Evolutionary conservation across 1,140 invertebrate genomes (phyloP).

Genomic region (Carcinoscorpius rotundicauda): DNA sequence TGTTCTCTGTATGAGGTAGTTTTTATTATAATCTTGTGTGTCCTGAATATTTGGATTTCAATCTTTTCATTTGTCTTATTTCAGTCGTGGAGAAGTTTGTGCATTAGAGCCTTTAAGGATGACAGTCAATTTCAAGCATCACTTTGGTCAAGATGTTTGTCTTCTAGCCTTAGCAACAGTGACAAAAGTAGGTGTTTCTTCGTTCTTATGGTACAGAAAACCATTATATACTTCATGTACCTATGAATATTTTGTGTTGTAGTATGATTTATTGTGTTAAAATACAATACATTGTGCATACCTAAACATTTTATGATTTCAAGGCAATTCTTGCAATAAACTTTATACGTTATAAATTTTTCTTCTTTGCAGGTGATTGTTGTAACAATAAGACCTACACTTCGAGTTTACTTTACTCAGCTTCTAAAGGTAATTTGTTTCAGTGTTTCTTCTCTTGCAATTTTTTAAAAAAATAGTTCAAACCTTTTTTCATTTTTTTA

Average conservation of each 20-base stretch:
- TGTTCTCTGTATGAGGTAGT: background rate
- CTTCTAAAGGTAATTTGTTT: slow-evolving; percentile 35
- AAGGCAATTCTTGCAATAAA: too few species aligned
- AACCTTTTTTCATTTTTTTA: background rate
- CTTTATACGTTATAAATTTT: slow-evolving; percentile 8
- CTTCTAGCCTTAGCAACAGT: slow-evolving; percentile 69
- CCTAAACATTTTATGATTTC: too few species aligned
- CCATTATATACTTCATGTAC: too few species aligned
- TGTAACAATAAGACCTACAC: slow-evolving; percentile 63
- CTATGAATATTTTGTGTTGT: too few species aligned
- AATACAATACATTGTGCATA: too few species aligned
- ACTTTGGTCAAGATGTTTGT: slow-evolving; percentile 57
- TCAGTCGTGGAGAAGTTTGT: slow-evolving; percentile 85
- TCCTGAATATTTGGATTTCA: background rate
- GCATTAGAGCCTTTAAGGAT: slow-evolving; percentile 70
- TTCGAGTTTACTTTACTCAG: slow-evolving; percentile 54
- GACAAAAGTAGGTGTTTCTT: slow-evolving; percentile 22
- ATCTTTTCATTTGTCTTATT: slow-evolving; percentile 3
- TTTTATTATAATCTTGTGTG: background rate
- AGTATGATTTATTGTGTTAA: too few species aligned
- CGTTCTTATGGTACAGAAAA: too few species aligned
- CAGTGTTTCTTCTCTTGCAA: background rate
- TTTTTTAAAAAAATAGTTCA: too few species aligned
- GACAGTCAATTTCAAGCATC: slow-evolving; percentile 45
- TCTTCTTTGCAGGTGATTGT: slow-evolving; percentile 55